Base-by-base conservation (phyloP, 2,113 vertebrate species). In the Scalopus aquaticus region DNA sequence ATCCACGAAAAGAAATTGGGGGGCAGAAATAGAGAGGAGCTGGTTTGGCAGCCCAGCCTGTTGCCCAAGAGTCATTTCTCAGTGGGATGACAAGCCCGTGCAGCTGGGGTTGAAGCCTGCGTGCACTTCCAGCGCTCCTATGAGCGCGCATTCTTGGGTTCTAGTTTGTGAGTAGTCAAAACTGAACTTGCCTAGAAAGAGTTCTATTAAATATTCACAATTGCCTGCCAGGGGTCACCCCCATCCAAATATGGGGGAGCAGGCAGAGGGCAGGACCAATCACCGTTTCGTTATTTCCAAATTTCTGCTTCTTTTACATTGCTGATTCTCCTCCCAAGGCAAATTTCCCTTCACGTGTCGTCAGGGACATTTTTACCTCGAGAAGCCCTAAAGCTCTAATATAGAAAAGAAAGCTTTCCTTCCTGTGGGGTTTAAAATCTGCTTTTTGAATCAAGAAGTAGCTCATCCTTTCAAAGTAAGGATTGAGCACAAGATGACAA, bases 341-440 rank as follows among this genome's bases (percentile, higher is more conserved):
- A 73, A 83, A 84, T 39, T 67, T 51, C 54, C 67, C 10, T 90
- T 72, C 70, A 65, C 13, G 12, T 9, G 37, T 22, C 39, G 19
- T 54, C 35, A 70, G 77, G 65, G 58, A 42, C 51, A n/a, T 58
- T 74, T 93, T 79, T 26, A 60, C 16, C 58, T 44, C 13, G 5
- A 87, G 20, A 51, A 49, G 17, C 62, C 60, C 30, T 44, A 42
- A 93, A 72, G 49, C 51, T 37, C 51, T 82, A 62, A 82, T 16
- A 44, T 11, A 89, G 62, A 72, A 69, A 85, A 56, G 56, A 51
- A 51, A 79, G 39, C 49, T 88, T 76, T 62, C 73, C 39, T 82
- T 94, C 64, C 78, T 78, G 44, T 10, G 30, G 17, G 22, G 35
- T 78, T 90, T 80, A 79, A 90, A 94, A 87, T 72, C 39, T 86